A percentile compares a stretch with the other conserved stretches of the same genome.
Conservation (phyloP, 2,797 vertebrate genomes). For the Podarcis siculus region DNA sequence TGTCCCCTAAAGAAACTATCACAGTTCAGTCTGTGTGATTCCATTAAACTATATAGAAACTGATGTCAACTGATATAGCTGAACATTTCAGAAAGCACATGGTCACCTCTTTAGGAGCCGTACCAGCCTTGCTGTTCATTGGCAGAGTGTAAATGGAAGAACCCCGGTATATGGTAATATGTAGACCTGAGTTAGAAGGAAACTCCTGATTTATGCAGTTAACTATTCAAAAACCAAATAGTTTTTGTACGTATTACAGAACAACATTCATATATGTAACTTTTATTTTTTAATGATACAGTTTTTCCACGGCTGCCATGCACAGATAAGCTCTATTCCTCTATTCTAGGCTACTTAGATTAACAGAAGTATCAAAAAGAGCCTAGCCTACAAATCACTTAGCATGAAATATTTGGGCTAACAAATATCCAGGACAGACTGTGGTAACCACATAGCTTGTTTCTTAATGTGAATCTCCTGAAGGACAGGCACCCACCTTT, state of each 20-base stretch:
- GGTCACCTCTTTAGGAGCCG: neutral
- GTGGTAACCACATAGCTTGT: neutral
- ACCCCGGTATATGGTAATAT: neutral
- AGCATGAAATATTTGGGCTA: neutral
- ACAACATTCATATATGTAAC: too few relatives aligned
- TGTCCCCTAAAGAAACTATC: neutral
- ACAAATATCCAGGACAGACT: neutral
- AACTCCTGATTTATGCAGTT: neutral
- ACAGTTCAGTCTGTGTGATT: neutral
- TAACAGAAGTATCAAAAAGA: neutral
- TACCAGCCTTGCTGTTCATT: neutral
- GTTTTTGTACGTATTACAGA: neutral
- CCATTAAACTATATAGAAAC: neutral
- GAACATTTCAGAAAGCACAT: neutral
- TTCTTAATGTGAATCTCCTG: neutral
- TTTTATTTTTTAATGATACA: too few relatives aligned
- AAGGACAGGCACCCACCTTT: too few relatives aligned
- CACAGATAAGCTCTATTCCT: neutral
- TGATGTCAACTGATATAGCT: neutral
- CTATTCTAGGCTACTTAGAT: neutral
- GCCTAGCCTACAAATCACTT: neutral
- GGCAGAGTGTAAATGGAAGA: too few relatives aligned
- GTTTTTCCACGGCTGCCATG: neutral
- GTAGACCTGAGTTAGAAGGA: neutral
- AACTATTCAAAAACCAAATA: neutral